Percentiles rank a stretch among this genome's conserved stretches.
phyloP scores from a whole-genome alignment of 2,888 invertebrate genomes.

The Cheilosia impressa region DNA sequence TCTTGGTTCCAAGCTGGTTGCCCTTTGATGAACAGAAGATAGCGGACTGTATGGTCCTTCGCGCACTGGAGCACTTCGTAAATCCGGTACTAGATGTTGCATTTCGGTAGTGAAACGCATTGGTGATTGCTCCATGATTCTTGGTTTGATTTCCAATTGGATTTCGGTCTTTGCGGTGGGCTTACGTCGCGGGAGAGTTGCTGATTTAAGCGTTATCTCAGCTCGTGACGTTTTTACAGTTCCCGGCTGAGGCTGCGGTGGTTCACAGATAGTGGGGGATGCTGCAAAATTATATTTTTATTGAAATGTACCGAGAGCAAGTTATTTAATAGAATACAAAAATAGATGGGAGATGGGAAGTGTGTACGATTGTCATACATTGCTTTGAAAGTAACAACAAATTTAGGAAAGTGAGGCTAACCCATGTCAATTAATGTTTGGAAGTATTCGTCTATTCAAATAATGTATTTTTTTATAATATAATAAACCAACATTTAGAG shows the following conservation, averaged over 20 bases:
- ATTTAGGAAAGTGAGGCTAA: conserved; percentile 16
- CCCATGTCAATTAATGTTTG: not conserved
- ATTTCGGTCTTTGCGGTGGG: conserved; percentile 88
- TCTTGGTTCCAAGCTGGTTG: conserved; percentile 85
- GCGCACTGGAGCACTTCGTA: conserved; percentile 83
- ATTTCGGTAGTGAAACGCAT: conserved; percentile 87
- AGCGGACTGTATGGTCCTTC: conserved; percentile 83
- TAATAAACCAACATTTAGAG: not conserved
- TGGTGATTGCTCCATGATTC: conserved; percentile 80
- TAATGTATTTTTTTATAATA: not conserved
- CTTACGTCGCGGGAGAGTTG: conserved; percentile 87
- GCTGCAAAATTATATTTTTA: conserved; percentile 27
- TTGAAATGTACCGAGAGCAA: not conserved
- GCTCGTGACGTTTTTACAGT: conserved; percentile 86
- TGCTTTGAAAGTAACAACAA: not conserved
- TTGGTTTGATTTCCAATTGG: conserved; percentile 85
- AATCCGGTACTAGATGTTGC: conserved; percentile 85
- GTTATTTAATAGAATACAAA: conserved; percentile 17
- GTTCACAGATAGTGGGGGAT: conserved; percentile 60
- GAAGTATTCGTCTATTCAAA: conserved; percentile 12
- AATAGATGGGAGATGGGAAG: conserved; percentile 52
- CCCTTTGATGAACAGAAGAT: conserved; percentile 83
- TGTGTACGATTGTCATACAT: conserved; percentile 29
- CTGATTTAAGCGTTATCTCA: conserved; percentile 88
- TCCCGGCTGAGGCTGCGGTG: conserved; percentile 64